phyloP scores from a whole-genome alignment of 2,797 vertebrate genomes.

The Siniperca scherzeri region DNA sequence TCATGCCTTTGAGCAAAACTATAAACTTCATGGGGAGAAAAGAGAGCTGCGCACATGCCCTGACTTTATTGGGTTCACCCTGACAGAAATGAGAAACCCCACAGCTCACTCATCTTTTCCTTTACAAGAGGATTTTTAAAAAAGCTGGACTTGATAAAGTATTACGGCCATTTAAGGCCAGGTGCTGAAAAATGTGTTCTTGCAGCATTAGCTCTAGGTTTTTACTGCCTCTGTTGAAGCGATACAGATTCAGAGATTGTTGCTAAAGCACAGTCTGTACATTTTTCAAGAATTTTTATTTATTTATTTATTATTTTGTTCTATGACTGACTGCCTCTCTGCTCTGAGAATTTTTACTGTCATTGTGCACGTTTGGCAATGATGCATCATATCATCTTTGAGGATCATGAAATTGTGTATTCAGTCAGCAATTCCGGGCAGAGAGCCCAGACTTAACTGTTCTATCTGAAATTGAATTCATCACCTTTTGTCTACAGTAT shows the following conservation, averaged over 20 bases:
- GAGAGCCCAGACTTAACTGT: slow-evolving; percentile 64
- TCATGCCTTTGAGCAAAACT: slow-evolving; percentile 21
- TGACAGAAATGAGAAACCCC: slow-evolving; percentile 33
- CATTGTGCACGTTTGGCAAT: slow-evolving; percentile 56
- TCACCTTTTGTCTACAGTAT: slow-evolving; percentile 44
- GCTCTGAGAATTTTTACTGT: slow-evolving; percentile 37
- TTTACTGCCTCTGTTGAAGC: slow-evolving; percentile 14
- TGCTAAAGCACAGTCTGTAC: slow-evolving; percentile 15
- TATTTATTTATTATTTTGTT: slow-evolving; percentile 33
- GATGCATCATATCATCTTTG: slow-evolving; percentile 58
- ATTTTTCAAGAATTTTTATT: slow-evolving; percentile 15
- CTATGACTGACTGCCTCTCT: slow-evolving; percentile 10
- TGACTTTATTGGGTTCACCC: slow-evolving; percentile 34
- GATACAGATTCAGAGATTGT: slow-evolving; percentile 14
- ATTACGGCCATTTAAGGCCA: not conserved
- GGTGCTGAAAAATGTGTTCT: slow-evolving; percentile 20
- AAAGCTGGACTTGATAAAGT: not conserved
- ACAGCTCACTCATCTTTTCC: slow-evolving; percentile 5
- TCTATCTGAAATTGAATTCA: slow-evolving; percentile 58
- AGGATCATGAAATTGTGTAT: slow-evolving; percentile 58
- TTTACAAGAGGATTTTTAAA: not conserved
- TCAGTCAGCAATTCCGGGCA: slow-evolving; percentile 64
- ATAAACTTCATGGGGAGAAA: not conserved
- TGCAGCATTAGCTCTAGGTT: slow-evolving; percentile 6
- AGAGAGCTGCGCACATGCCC: not conserved